Conservation (phyloP, 2,888 invertebrate genomes). For the Andrena chrysosceles region DNA sequence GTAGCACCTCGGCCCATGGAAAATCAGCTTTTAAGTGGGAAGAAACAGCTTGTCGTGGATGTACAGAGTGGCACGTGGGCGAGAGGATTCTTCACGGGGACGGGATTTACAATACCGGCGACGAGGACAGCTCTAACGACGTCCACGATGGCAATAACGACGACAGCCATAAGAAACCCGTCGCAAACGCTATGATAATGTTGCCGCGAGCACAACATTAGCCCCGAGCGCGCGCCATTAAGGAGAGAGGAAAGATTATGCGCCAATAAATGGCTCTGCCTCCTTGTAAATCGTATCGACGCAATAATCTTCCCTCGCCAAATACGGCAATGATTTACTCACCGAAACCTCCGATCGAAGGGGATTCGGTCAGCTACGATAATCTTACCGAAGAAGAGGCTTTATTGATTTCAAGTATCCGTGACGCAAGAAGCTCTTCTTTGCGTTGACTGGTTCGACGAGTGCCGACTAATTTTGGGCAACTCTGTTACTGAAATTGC, state of each 20-base stretch:
- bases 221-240: conserved; percentile 4
- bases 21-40: background rate
- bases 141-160: conserved; percentile 2
- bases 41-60: conserved; percentile 3
- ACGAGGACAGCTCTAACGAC: conserved; percentile 12
- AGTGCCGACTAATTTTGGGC: too few species aligned
- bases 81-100: background rate
- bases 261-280: conserved; percentile 6
- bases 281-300: conserved; percentile 15
- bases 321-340: conserved; percentile 10
- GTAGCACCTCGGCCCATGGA: conserved; percentile 1
- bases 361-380: background rate
- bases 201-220: background rate
- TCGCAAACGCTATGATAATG: conserved; percentile 3
- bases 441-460: too few species aligned
- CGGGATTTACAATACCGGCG: conserved; percentile 1
- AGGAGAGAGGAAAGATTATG: background rate
- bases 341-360: background rate
- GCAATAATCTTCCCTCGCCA: conserved; percentile 1
- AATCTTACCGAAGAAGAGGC: background rate
- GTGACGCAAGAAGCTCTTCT: background rate
- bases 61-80: conserved; percentile 4
- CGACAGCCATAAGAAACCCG: conserved; percentile 1
- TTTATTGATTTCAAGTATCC: background rate
- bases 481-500: too few species aligned